phyloP scores from a whole-genome alignment of 2,797 vertebrate species.

The Sylvilagus floridanus region DNA sequence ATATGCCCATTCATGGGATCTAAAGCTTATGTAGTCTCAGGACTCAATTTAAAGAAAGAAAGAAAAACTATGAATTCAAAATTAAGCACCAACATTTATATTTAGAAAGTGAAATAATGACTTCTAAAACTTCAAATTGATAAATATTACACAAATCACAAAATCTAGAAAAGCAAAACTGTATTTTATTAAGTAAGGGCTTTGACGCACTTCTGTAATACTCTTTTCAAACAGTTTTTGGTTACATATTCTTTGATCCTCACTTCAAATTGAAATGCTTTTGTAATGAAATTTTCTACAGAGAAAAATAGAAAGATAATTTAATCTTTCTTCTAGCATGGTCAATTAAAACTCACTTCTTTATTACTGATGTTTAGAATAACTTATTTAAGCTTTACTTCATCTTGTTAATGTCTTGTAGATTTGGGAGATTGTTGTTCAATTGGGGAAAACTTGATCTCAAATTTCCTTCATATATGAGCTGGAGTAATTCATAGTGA shows the following conservation, averaged over 20 bases:
- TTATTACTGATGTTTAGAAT: neutral
- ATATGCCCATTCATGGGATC: neutral
- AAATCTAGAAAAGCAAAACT: conserved; percentile 1
- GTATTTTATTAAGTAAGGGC: neutral
- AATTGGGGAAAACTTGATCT: neutral
- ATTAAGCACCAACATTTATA: neutral
- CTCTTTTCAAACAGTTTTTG: neutral
- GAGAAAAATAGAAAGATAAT: neutral
- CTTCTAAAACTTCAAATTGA: neutral
- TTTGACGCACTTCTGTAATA: neutral
- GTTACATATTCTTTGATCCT: neutral
- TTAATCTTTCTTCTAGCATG: neutral
- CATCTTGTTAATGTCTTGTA: neutral
- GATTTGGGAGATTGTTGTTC: neutral
- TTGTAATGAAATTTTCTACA: neutral
- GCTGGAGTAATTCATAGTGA: neutral
- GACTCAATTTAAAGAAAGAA: neutral
- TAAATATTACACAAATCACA: neutral
- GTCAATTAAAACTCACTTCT: neutral
- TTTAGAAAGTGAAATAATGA: neutral
- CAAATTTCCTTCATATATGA: neutral
- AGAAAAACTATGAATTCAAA: neutral
- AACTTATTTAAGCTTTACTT: conserved; percentile 46
- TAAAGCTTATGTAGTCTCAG: neutral
- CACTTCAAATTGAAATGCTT: neutral